Evolutionary conservation across 2,113 vertebrate species (phyloP).

Genomic region (Mixornis gularis): DNA sequence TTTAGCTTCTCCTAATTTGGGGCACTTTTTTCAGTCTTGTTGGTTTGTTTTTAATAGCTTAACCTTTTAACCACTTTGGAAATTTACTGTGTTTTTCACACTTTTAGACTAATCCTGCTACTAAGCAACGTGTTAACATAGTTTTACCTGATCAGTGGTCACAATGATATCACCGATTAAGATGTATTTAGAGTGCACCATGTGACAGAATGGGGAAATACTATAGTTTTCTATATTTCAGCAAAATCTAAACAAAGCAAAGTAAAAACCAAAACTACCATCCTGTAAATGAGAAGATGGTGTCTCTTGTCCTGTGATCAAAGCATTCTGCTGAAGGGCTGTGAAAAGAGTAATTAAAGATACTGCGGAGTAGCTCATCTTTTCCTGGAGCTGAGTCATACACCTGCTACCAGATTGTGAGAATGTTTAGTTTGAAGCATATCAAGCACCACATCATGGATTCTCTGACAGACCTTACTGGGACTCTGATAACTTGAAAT

Average conservation of each 20-base stretch:
- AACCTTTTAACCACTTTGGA: not conserved
- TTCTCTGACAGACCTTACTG: not conserved
- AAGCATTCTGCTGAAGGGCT: not conserved
- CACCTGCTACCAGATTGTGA: not conserved
- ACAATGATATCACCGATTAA: not conserved
- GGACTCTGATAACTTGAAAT: not conserved
- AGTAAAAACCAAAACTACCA: not conserved
- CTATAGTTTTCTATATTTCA: not conserved
- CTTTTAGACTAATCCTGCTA: not conserved
- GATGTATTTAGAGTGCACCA: not conserved
- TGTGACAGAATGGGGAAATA: not conserved
- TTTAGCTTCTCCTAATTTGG: not conserved
- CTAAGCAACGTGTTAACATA: not conserved
- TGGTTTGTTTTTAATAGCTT: not conserved
- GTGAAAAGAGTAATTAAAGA: not conserved
- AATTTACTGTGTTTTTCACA: not conserved
- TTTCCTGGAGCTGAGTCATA: not conserved
- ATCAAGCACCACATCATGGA: not conserved
- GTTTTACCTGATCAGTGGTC: not conserved
- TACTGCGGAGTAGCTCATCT: not conserved
- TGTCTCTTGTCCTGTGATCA: not conserved
- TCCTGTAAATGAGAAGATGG: not conserved
- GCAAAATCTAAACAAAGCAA: not conserved
- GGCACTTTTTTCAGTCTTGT: not conserved
- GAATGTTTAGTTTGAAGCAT: not conserved